These are phyloP conservation scores for Procapra przewalskii DNA, from an alignment of 2,113 vertebrate genomes.

Conservation along the genomic window DNA sequence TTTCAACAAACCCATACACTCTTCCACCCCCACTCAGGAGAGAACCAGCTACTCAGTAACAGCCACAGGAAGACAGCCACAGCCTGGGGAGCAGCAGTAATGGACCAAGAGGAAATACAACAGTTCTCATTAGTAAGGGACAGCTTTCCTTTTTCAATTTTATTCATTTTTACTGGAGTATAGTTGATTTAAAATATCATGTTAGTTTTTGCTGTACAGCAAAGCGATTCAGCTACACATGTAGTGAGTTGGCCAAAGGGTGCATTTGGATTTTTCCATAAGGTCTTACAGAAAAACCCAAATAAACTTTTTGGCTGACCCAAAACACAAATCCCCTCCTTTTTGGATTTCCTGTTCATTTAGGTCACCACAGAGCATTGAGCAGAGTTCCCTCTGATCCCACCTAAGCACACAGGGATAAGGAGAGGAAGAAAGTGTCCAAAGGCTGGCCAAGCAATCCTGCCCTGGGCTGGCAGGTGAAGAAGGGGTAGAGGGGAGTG, in stretches of 20 bases:
- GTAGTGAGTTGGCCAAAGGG: background rate
- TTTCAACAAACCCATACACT: no score
- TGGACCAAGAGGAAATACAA: background rate
- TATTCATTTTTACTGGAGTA: background rate
- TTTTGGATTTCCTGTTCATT: background rate
- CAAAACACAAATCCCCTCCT: background rate
- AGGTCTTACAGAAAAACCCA: background rate
- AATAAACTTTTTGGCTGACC: background rate
- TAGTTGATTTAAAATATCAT: background rate
- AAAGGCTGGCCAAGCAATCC: background rate
- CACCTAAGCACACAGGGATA: background rate
- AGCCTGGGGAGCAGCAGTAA: background rate
- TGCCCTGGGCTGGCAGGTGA: background rate
- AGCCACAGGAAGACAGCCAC: background rate
- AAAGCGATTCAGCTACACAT: background rate
- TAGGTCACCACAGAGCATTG: background rate
- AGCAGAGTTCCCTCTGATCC: background rate
- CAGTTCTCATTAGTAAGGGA: background rate
- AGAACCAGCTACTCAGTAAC: no score
- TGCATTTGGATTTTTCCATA: background rate
- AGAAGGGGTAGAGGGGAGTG: background rate
- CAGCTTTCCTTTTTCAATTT: background rate
- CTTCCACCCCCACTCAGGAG: fast-evolving
- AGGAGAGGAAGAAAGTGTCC: background rate
- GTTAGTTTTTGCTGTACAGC: background rate